Evolutionary conservation across 2,797 vertebrate species (phyloP).

Genomic region (Coilia nasus): DNA sequence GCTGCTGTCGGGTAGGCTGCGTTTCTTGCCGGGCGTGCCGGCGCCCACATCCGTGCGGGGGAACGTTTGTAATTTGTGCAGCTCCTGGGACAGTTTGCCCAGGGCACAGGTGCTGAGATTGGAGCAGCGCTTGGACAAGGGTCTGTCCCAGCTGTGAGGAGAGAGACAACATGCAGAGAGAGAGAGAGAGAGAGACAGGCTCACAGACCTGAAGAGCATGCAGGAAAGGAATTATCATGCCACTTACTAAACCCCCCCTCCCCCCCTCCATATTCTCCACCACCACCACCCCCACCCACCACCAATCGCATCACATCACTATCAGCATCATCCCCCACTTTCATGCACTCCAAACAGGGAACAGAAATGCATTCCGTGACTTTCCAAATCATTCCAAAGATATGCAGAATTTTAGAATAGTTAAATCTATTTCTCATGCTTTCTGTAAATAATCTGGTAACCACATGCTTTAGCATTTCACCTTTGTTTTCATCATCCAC

Average conservation of each 20-base stretch:
- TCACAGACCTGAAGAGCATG: slow-evolving; percentile 56
- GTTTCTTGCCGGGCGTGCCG: slow-evolving; percentile 89
- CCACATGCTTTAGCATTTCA: slow-evolving; percentile 20
- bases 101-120: slow-evolving; percentile 91
- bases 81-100: slow-evolving; percentile 87
- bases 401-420: neutral
- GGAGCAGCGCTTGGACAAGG: slow-evolving; percentile 89
- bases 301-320: slow-evolving; percentile 32
- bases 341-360: slow-evolving; percentile 20
- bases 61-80: slow-evolving; percentile 90
- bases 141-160: slow-evolving; percentile 86
- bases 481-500: neutral
- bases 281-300: neutral
- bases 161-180: slow-evolving; percentile 76
- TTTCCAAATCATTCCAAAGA: slow-evolving; percentile 8
- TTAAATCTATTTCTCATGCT: neutral
- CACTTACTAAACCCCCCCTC: neutral
- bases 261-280: neutral
- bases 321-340: neutral
- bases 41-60: slow-evolving; percentile 89
- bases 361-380: slow-evolving; percentile 9
- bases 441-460: neutral
- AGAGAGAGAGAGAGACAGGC: slow-evolving; percentile 53
- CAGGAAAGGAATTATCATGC: slow-evolving; percentile 36
- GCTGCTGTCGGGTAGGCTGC: slow-evolving; percentile 78